Evolutionary conservation across 2,888 invertebrate genomes (phyloP).

Genomic region (Lasioglossum morio): DNA sequence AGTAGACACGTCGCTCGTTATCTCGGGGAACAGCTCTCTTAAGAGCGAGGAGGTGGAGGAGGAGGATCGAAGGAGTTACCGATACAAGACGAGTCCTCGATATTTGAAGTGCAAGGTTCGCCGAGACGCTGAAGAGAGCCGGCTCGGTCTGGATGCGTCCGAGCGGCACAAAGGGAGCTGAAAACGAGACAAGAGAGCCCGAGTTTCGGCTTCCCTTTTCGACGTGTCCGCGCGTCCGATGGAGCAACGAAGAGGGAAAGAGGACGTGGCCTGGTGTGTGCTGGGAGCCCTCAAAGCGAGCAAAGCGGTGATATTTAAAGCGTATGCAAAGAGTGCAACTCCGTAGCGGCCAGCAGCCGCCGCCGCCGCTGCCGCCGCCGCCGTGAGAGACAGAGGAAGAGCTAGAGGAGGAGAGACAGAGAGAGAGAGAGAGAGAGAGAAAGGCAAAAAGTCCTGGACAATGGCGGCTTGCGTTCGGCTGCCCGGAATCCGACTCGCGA

Average conservation of each 20-base stretch:
- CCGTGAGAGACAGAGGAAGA: background rate
- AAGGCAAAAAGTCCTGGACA: conserved; percentile 80
- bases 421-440: conserved; percentile 32
- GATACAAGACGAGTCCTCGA: conserved; percentile 11
- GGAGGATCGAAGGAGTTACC: background rate
- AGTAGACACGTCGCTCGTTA: conserved; percentile 21
- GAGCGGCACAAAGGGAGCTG: conserved; percentile 37
- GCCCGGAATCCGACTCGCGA: conserved; percentile 82
- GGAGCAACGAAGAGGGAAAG: conserved; percentile 39
- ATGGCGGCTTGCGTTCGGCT: conserved; percentile 81
- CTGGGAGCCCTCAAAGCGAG: conserved; percentile 70
- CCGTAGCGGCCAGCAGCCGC: conserved; percentile 63
- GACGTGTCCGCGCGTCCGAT: conserved; percentile 21
- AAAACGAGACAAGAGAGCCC: conserved; percentile 24
- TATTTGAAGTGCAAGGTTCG: conserved; percentile 21
- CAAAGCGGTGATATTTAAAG: conserved; percentile 81
- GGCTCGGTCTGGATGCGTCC: conserved; percentile 36
- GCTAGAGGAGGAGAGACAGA: background rate
- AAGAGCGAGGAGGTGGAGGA: background rate
- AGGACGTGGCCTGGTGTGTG: conserved; percentile 22
- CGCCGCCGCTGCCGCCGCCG: conserved; percentile 47
- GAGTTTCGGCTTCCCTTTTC: conserved; percentile 51
- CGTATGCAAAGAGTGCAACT: conserved; percentile 81
- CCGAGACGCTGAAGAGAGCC: background rate
- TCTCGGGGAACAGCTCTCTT: conserved; percentile 20